phyloP scores from a whole-genome alignment of 2,888 invertebrate species.

The Calameuta idolon region DNA sequence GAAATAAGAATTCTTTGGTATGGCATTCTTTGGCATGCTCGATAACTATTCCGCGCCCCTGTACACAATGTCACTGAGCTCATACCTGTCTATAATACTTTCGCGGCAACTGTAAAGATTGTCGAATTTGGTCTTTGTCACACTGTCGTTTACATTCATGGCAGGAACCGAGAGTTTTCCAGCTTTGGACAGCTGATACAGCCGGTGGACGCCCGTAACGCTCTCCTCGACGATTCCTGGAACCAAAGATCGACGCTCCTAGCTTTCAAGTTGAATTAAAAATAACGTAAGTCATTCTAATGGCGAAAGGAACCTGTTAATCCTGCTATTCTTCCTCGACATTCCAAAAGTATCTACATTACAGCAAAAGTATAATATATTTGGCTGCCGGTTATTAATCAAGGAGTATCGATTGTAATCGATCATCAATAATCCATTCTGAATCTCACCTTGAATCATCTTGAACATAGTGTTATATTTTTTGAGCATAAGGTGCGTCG shows the following conservation, averaged over 20 bases:
- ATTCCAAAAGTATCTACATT: too few species aligned
- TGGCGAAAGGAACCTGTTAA: too few species aligned
- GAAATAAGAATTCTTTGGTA: too few species aligned
- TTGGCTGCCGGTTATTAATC: too few species aligned
- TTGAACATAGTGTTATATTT: slow-evolving; percentile 95
- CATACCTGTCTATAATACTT: slow-evolving; percentile 85
- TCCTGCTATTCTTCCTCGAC: too few species aligned
- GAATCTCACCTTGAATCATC: slow-evolving; percentile 80
- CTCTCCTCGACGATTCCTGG: slow-evolving; percentile 96
- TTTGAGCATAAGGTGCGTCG: slow-evolving; percentile 95
- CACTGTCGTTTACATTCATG: slow-evolving; percentile 98
- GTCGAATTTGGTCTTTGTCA: slow-evolving; percentile 98
- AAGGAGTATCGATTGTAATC: background rate
- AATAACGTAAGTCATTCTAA: too few species aligned
- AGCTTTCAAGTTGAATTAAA: too few species aligned
- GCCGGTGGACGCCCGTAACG: slow-evolving; percentile 96
- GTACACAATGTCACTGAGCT: too few species aligned
- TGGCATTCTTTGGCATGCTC: too few species aligned
- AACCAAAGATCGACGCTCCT: slow-evolving; percentile 30
- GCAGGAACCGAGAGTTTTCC: slow-evolving; percentile 95
- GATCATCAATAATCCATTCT: background rate
- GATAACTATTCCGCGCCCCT: too few species aligned
- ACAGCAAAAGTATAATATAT: too few species aligned
- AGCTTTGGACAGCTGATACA: slow-evolving; percentile 95
- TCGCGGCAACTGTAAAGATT: slow-evolving; percentile 96